Conservation (phyloP, 2,888 invertebrate genomes). For the Drosophila mercatorum region DNA sequence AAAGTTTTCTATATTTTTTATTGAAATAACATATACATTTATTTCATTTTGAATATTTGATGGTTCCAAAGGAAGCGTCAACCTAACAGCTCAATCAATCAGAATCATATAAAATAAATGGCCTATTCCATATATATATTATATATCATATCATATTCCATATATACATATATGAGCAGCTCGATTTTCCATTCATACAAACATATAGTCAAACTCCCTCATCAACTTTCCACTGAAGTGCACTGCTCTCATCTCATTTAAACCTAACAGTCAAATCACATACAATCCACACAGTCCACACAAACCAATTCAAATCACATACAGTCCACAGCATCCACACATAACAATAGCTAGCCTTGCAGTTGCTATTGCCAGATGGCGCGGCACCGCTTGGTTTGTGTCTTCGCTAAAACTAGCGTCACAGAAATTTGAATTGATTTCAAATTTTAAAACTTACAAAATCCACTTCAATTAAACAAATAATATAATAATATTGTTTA, state of each 20-base stretch:
- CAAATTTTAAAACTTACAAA: too few relatives aligned
- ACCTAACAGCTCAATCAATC: neutral
- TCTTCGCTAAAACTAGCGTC: neutral
- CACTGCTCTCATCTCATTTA: neutral
- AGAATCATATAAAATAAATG: too few relatives aligned
- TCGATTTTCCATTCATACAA: neutral
- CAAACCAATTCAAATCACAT: neutral
- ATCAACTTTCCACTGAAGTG: neutral
- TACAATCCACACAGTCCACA: neutral
- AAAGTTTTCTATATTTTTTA: too few relatives aligned
- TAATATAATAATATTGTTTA: neutral
- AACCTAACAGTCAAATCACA: neutral
- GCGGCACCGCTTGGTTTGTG: slow-evolving; percentile 4
- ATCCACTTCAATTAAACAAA: slow-evolving; percentile 11
- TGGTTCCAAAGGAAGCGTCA: too few relatives aligned
- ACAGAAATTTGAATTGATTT: neutral
- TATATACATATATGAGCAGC: neutral
- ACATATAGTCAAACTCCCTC: too few relatives aligned
- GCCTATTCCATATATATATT: too few relatives aligned
- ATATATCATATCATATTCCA: too few relatives aligned
- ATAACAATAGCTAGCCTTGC: neutral
- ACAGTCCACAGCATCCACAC: slow-evolving; percentile 6
- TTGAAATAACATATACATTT: too few relatives aligned
- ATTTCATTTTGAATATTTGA: too few relatives aligned
- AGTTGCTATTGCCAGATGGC: slow-evolving; percentile 5